Evolutionary conservation across 2,113 vertebrate species (phyloP), one percentile per base, ranked within the genome.

Genomic region (Bubo scandiacus): DNA sequence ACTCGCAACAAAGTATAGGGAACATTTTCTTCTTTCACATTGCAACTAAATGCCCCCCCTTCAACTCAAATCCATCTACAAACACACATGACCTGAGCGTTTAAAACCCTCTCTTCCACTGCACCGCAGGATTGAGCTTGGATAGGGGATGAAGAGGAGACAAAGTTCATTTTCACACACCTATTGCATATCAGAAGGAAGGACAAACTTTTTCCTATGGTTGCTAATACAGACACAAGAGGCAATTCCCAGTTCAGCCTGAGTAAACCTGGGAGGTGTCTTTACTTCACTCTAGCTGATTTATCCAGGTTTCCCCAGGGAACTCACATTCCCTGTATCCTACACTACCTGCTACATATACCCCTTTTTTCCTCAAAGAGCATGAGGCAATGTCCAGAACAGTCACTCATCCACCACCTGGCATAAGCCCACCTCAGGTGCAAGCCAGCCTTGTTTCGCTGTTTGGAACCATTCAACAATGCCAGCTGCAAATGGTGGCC

Each of bases 1-100:
- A 34, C 25, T 63, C 0, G 0, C 12, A 81, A 59, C 0, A 3
- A 91, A 66, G 16, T 72, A 72, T 70, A 70, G 58, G 25, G 12
- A 90, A 75, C 15, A 17, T 13, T 87, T 73, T 75, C 77, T 72
- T 14, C 51, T 55, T 73, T 66, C 51, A 21, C 47, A 17, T 12
- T 92, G 22, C 38, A 81, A 40, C 57, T 67, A 45, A 54, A 81
- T 36, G 22, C n/a, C 32, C 34, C 30, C 11, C 21, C 51, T 59
- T 63, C 65, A 68, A 27, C 43, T n/a, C 30, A 12, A 70, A 66
- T 65, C 34, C n/a, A 54, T n/a, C n/a, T 55, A 70, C 7, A 67
- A 40, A 40, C 36, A 73, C 17, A 38, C 20, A 25, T 40, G 55
- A 80, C 27, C n/a, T 43, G 32, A 80, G 34, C 12, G 2, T 92